Base-by-base conservation (phyloP, 2,113 vertebrate species). In the Todiramphus saurophagus region DNA sequence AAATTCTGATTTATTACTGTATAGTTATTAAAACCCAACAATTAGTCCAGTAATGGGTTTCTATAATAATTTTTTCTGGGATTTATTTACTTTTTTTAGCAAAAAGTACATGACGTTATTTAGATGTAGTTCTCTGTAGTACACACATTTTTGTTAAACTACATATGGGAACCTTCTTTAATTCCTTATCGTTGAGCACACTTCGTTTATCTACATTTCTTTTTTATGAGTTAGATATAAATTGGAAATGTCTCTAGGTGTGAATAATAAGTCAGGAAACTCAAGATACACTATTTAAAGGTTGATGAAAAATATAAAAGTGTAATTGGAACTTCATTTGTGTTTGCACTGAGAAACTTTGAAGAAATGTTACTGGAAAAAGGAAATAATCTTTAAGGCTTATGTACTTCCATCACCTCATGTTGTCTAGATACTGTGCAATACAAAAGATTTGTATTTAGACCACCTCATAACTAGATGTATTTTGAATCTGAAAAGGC, bases 401-500 rank as follows among this genome's bases (percentile, higher is more conserved):
- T 69, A 30, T 7, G 13, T 24, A 59, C 8, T 78, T 15, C 25
- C 51, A 67, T 43, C 28, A n/a, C 16, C 37, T 80, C 13, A 1
- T 66, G 16, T 50, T 85, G 91, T 67, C 68, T 87, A 68, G 39
- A 60, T 48, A 27, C 1, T 27, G 2, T 59, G 10, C 56, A 67
- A 33, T 25, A 46, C 18, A 62, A 35, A 90, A 83, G 5, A 24
- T 51, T 25, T 81, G 30, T 67, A 39, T 81, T 77, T 83, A 87
- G 59, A 81, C 28, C 50, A 68, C 28, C 53, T 83, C 55, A 70
- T 43, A 46, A 43, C 39, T 83, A 23, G 27, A 78, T 7, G 21
- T 27, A 74, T 81, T 90, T 85, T 79, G 67, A 86, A 66, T 93
- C 93, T 92, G 68, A 92, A 86, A 77, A 30, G 75, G 31, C 59